These are phyloP conservation scores for Cryptophagus acutangulus DNA, from an alignment of 2,888 invertebrate genomes.

Conservation along the genomic window DNA sequence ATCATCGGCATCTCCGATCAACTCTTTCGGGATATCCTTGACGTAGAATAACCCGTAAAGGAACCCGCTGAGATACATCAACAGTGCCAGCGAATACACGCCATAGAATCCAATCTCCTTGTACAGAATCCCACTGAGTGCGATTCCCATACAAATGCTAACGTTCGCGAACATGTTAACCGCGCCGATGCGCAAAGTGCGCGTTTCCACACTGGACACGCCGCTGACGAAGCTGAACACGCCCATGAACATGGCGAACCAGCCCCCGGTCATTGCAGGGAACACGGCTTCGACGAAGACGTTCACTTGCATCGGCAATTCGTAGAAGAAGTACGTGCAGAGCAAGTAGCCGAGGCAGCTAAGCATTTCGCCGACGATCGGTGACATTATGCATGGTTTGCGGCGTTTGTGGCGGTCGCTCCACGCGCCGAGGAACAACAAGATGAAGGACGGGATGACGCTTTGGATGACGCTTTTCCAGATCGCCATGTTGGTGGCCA, in stretches of 20 bases:
- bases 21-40: conserved; percentile 22
- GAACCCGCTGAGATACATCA: conserved; percentile 48
- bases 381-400: conserved; percentile 55
- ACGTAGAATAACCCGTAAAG: conserved; percentile 49
- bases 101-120: conserved; percentile 51
- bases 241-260: conserved; percentile 55
- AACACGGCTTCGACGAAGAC: conserved; percentile 53
- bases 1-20: conserved; percentile 10
- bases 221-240: conserved; percentile 59
- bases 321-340: conserved; percentile 53
- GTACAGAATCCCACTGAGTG: conserved; percentile 52
- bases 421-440: conserved; percentile 58
- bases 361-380: conserved; percentile 53
- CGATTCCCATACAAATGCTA: conserved; percentile 50
- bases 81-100: conserved; percentile 49
- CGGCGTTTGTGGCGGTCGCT: conserved; percentile 55
- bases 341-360: conserved; percentile 51
- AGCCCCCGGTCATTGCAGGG: conserved; percentile 53
- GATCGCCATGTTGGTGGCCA: conserved; percentile 47
- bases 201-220: conserved; percentile 51
- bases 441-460: conserved; percentile 52
- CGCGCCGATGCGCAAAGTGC: conserved; percentile 58
- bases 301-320: conserved; percentile 52
- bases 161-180: conserved; percentile 52
- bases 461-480: conserved; percentile 55